Percentiles rank a stretch among this genome's conserved stretches.
phyloP scores from a whole-genome alignment of 2,888 invertebrate species.

The Lampropteryx suffumata region DNA sequence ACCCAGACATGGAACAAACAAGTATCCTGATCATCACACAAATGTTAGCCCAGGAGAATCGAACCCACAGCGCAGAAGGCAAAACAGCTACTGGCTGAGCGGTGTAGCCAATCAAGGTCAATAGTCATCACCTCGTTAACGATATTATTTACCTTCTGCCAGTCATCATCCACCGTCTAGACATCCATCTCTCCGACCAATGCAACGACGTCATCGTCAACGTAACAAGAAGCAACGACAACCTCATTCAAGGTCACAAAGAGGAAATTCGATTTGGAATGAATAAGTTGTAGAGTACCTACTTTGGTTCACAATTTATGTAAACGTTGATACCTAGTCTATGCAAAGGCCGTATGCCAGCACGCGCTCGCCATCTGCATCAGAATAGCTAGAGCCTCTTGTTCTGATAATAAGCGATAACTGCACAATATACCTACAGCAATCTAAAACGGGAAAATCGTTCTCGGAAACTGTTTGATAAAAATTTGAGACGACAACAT shows the following conservation, averaged over 20 bases:
- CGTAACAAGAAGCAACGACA: neutral
- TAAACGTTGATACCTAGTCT: slow-evolving; percentile 24
- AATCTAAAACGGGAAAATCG: neutral
- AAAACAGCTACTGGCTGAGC: no score
- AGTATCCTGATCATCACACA: no score
- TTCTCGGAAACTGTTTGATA: no score
- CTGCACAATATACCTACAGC: neutral
- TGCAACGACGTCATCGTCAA: neutral
- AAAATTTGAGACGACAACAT: no score
- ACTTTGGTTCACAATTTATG: slow-evolving; percentile 29
- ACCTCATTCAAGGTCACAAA: slow-evolving; percentile 40
- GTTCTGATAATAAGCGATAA: slow-evolving; percentile 19
- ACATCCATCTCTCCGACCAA: no score
- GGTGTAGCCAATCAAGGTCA: no score
- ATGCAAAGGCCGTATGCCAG: slow-evolving; percentile 40
- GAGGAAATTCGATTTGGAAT: slow-evolving; percentile 50
- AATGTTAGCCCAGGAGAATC: no score
- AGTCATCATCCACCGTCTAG: no score
- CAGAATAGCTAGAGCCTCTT: slow-evolving; percentile 46
- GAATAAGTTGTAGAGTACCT: slow-evolving; percentile 12
- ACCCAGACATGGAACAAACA: no score
- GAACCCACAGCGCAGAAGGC: no score
- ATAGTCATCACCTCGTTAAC: no score
- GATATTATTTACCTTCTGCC: no score
- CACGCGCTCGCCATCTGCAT: slow-evolving; percentile 54